Percentiles rank a stretch among this genome's conserved stretches.
Conservation (phyloP, 2,797 vertebrate genomes). For the Nyctibius grandis region DNA sequence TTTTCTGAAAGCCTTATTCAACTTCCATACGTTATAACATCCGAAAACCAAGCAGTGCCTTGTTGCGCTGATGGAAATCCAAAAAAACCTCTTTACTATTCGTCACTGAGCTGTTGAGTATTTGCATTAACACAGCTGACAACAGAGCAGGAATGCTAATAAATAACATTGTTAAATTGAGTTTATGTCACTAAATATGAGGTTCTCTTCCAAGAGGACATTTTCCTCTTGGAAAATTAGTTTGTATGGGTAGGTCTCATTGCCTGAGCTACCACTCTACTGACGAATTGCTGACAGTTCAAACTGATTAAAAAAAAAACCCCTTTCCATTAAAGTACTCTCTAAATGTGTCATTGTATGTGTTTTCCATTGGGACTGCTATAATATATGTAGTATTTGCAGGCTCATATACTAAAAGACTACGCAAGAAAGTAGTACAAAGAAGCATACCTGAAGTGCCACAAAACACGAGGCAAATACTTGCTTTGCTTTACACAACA, state of each 20-base stretch:
- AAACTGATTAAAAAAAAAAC: background rate
- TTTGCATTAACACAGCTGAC: background rate
- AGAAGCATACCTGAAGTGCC: background rate
- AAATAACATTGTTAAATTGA: background rate
- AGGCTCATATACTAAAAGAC: background rate
- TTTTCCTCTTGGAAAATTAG: background rate
- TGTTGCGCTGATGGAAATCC: background rate
- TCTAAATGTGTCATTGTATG: background rate
- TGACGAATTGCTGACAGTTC: background rate
- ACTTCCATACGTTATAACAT: accelerated
- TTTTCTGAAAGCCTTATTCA: background rate
- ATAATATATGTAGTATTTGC: accelerated
- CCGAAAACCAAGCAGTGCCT: background rate
- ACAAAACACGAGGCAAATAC: accelerated
- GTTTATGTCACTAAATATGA: background rate
- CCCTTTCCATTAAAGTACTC: background rate
- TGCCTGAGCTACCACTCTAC: background rate
- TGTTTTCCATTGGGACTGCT: background rate
- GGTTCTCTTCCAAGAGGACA: background rate
- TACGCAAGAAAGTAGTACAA: background rate
- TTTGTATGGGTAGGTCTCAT: background rate
- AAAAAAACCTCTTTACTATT: background rate
- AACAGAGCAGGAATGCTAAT: background rate
- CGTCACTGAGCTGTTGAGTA: background rate
- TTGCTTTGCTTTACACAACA: background rate